Conservation (phyloP, 2,888 invertebrate genomes). For the Cheilosia vulpina region DNA sequence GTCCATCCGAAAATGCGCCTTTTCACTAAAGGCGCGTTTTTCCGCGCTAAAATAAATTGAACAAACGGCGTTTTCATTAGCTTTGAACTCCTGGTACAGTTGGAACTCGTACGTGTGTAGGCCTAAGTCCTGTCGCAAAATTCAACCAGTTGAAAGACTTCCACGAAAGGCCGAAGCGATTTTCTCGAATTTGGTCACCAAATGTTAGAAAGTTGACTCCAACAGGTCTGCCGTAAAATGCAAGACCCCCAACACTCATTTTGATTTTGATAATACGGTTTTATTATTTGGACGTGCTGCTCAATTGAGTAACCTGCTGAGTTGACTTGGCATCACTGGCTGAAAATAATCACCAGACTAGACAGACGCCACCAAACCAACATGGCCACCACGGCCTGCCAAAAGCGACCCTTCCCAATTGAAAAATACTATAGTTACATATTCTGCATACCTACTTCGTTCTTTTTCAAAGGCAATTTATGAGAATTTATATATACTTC, state of each 20-base stretch:
- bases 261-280: not conserved
- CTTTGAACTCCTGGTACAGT: not conserved
- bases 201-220: not conserved
- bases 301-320: not conserved
- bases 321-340: not conserved
- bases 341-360: not conserved
- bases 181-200: not conserved
- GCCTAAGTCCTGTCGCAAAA: not conserved
- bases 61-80: too few relatives aligned
- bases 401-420: not conserved
- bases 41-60: not conserved
- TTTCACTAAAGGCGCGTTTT: not conserved
- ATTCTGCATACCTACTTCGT: too few relatives aligned
- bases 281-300: not conserved
- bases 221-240: too few relatives aligned
- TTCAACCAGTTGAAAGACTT: not conserved
- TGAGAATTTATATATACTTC: too few relatives aligned
- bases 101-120: not conserved
- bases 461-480: too few relatives aligned
- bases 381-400: not conserved
- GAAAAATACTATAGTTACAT: not conserved
- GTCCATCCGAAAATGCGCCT: not conserved
- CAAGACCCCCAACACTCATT: too few relatives aligned
- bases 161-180: not conserved
- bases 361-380: not conserved